Conservation (phyloP, 2,113 vertebrate species). For the Pelvicachromis taeniatus region DNA sequence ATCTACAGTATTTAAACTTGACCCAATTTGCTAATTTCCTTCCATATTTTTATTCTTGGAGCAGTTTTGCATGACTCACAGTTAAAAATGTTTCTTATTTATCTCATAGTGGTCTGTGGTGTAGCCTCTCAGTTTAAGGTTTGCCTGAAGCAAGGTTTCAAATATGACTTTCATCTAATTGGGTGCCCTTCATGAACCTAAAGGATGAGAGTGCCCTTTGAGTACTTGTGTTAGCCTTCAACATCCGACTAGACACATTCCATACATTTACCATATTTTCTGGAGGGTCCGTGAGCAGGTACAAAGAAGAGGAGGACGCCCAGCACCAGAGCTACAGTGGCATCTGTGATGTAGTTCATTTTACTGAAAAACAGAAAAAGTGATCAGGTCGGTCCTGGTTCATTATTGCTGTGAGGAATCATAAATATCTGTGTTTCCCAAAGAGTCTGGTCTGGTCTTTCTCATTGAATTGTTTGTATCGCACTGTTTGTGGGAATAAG, state of each 20-base stretch:
- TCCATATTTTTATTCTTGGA: not conserved
- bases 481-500: not conserved
- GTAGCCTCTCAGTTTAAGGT: not conserved
- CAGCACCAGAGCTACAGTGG: constrained; percentile 83
- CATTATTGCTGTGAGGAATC: not conserved
- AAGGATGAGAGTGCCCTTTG: not conserved
- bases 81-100: not conserved
- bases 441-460: not conserved
- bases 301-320: constrained; percentile 87
- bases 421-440: not conserved
- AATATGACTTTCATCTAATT: not conserved
- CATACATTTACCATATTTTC: constrained; percentile 67
- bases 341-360: constrained; percentile 78
- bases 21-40: not conserved
- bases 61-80: not conserved
- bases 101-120: fast-evolving
- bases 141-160: not conserved
- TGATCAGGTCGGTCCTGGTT: not conserved
- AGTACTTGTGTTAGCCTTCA: not conserved
- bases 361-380: constrained; percentile 62
- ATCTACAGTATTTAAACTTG: fast-evolving
- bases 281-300: constrained; percentile 75
- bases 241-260: not conserved
- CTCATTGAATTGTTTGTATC: not conserved
- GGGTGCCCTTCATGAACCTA: not conserved